phyloP scores from a whole-genome alignment of 2,113 vertebrate genomes.

The Arizona elegans region DNA sequence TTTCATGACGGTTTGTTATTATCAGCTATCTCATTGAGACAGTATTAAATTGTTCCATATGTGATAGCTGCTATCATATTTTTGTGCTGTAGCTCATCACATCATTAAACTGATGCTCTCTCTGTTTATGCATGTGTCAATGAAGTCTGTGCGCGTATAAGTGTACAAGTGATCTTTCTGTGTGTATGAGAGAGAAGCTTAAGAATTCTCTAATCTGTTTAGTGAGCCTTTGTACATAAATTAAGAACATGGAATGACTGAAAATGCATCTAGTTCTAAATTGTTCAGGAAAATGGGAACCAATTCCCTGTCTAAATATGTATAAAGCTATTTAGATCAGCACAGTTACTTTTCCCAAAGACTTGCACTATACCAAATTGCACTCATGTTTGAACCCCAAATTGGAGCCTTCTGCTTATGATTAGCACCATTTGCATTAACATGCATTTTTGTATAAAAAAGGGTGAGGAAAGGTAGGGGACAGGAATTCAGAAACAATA shows the following conservation, averaged over 20 bases:
- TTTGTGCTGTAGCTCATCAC: too few species aligned
- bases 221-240: not conserved
- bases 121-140: not conserved
- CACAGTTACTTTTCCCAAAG: constrained; percentile 55
- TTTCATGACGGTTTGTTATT: not conserved
- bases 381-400: constrained; percentile 56
- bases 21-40: not conserved
- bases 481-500: constrained; percentile 87
- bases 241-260: not conserved
- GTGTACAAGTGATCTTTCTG: not conserved
- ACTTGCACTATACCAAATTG: constrained; percentile 42
- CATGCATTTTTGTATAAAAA: constrained; percentile 54
- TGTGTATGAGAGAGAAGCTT: not conserved
- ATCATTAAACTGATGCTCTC: not conserved
- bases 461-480: constrained; percentile 41
- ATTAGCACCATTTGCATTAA: constrained; percentile 84
- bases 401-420: constrained; percentile 76
- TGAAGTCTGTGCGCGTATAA: not conserved
- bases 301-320: not conserved
- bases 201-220: not conserved
- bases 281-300: not conserved
- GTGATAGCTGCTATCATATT: not conserved
- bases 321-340: not conserved
- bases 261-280: not conserved
- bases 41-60: not conserved